Evolutionary conservation across 2,113 vertebrate genomes (phyloP), one percentile per base, ranked within the genome.

Genomic region (Echinops telfairi): DNA sequence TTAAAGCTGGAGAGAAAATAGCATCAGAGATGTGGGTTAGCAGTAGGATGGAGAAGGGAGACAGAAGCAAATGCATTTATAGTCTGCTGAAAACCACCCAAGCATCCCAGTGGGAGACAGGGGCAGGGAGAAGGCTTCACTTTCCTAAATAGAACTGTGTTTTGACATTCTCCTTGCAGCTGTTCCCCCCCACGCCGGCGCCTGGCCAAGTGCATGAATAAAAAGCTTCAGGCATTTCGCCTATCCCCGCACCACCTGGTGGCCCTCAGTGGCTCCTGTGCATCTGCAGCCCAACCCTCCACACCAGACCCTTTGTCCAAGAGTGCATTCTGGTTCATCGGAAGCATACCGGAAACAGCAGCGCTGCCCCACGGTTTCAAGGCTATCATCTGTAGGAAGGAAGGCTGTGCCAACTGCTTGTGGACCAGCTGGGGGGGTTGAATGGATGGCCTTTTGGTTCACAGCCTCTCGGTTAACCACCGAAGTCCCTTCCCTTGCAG

Each of bases 121-220:
- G 94, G 96, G 94, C 96, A 76, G 95, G 94, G 92, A 92, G 95
- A 85, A 92, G 92, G 89, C 89, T 87, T 81, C 86, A 16, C 62
- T 31, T 88, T 96, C 95, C 89, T 91, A 96, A 96, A 97, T 97
- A 96, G 95, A 95, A 79, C 83, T 95, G 77, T 94, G 95, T 96
- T 96, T 90, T 97, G 97, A 97, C 95, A 81, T 82, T 90, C 71
- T 88, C 57, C 16, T 36, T 11, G 95, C 95, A 82, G 93, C 89
- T 40, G 95, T 53, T 77, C 80, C 70, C 38, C 91, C 91, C 90
- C 95, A 22, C 76, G 33, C 95, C 16, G 68, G 58, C 95, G 81
- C 91, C 79, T 86, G 31, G 15, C 92, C 95, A 22, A 31, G 40
- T 0, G 73, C 79, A 0, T 33, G 1, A 62, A n/a, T 1, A 3